Conservation (phyloP, 2,113 vertebrate genomes). For the Spheniscus mendiculus region DNA sequence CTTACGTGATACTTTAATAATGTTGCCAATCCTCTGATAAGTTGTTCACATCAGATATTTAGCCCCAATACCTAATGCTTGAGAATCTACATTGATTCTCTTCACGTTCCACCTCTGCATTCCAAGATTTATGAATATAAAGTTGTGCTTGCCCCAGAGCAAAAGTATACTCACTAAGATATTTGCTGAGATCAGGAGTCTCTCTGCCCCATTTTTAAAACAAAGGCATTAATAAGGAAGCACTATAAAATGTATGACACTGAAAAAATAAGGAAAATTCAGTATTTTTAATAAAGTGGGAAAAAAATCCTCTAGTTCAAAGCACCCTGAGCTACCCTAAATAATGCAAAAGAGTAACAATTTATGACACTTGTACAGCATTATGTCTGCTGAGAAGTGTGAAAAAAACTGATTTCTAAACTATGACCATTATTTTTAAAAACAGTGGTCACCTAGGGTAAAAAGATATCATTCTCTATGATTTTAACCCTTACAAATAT, state of each 20-base stretch:
- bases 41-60: conserved; percentile 82
- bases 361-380: neutral
- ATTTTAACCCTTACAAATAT: neutral
- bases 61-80: conserved; percentile 77
- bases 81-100: conserved; percentile 75
- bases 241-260: conserved; percentile 52
- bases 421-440: neutral
- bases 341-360: conserved; percentile 46
- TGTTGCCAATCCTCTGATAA: conserved; percentile 77
- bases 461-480: neutral
- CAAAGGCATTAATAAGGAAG: conserved; percentile 76
- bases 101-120: conserved; percentile 72
- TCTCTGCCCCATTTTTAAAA: conserved; percentile 78
- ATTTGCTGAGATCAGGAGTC: conserved; percentile 84
- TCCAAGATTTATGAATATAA: conserved; percentile 82
- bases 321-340: conserved; percentile 43
- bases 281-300: conserved; percentile 62
- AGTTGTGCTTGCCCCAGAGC: conserved; percentile 80
- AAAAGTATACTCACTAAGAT: conserved; percentile 80
- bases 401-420: neutral
- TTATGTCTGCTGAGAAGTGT: neutral
- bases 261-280: conserved; percentile 69
- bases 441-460: neutral
- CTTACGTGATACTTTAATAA: conserved; percentile 79
- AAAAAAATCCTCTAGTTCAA: conserved; percentile 50